Evolutionary conservation across 2,888 invertebrate species (phyloP), one percentile per base, ranked within the genome.

Genomic region (Sisyra nigra): DNA sequence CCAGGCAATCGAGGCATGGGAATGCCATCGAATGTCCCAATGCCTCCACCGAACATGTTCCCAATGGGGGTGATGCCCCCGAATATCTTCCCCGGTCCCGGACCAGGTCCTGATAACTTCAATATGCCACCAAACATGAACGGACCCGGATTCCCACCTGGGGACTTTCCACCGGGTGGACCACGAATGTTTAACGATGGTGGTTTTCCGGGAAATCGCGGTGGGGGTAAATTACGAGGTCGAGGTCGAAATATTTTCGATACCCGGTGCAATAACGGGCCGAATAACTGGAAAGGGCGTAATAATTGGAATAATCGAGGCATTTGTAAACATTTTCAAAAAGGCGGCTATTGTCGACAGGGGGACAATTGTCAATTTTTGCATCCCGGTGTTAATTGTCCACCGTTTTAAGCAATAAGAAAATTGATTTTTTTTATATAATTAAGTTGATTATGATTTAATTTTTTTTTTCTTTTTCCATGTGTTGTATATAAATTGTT

Each of bases 301-400:
- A 37, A 15, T n/a, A 68, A 72, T 45, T 68, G 72, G 47, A 68
- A 58, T 33, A 71, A 68, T 32, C 73, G 67, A 54, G 63, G 71
- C 40, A 65, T 78, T 10, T 89, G 88, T 57, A 78, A 82, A 57
- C 81, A 84, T 58, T 82, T 82, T 55, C 78, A 80, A 57, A 77
- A 80, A 53, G 76, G 74, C 52, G 88, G 88, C 1, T 82, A 76
- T 47, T 91, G 91, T 63, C 69, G 84, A 41, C 76, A 82, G 56
- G 85, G 84, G 44, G 82, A 82, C 52, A 78, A 78, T 51, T 92
- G 91, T 63, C 75, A 78, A 42, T 91, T 82, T 60, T 65, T 86
- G 51, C 91, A 91, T 67, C 84, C 84, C 3, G 76, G 75, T 48
- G 68, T 72, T 14, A 74, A 74, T 59, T 71, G 71, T 52, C 73